Base-by-base conservation (phyloP, 30 jellyfish, hydroid and myxozoan species). In the Aurelia sp. region DNA sequence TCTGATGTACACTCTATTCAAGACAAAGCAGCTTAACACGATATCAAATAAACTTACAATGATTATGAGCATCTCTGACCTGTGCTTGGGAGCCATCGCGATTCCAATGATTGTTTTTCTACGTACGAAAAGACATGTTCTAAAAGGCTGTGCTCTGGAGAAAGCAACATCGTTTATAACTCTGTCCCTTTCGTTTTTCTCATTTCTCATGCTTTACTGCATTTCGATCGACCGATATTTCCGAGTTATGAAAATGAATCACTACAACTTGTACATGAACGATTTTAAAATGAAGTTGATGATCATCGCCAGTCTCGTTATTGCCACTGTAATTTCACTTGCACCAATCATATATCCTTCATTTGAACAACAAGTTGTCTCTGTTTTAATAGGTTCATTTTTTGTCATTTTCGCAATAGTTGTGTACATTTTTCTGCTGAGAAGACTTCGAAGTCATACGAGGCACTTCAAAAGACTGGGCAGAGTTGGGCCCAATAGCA, bases 231-330 rank as follows among this genome's bases (percentile, higher is more conserved):
- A 81, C 67, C 75, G 91, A 9, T 81, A 66, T 62, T 35, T 77
- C 21, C 79, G 65, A 74, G 91, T 81, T 9, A 69, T 75, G 57
- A 81, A 81, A 41, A 74, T 81, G 27, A 81, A 81, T 20, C 59
- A 23, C 35, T 81, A 81, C 84, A 81, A 31, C 48, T 57, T n/a
- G 35, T 81, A 66, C 84, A 81, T 81, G 91, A 81, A 81, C 71
- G 60, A 50, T 5, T 50, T 51, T 53, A 74, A 82, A 17, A 81
- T 81, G 91, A 81, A 68, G 77, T 0, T 81, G 37, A 60, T 81
- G 50, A 72, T 58, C 37, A 53, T 53, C 18, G 3, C 41, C 2
- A 81, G 91, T 31, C 33, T 81, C 78, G 78, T 16, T 6, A 51
- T 18, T 17, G 51, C 91, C 66, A 23, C 40, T 19, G 18, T 67